These are phyloP conservation scores for Apeira syringaria DNA, from an alignment of 2,888 invertebrate genomes.

Conservation along the genomic window DNA sequence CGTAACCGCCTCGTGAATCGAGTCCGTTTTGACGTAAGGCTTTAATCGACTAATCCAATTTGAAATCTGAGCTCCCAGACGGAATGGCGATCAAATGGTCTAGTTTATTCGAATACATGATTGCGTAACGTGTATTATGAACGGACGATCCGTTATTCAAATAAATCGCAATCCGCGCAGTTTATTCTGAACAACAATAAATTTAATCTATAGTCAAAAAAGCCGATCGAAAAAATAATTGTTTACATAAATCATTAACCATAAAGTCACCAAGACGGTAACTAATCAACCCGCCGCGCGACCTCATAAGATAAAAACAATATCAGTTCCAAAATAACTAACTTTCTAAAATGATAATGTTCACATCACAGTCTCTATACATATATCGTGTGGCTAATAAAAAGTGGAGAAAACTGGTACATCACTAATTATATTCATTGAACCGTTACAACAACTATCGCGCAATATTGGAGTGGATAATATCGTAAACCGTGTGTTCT, in stretches of 20 bases:
- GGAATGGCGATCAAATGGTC: slow-evolving; percentile 11
- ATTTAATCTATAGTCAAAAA: background rate
- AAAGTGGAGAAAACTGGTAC: slow-evolving; percentile 44
- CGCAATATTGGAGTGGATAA: slow-evolving; percentile 39
- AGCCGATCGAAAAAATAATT: slow-evolving; percentile 5
- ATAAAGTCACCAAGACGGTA: slow-evolving; percentile 14
- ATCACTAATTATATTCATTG: slow-evolving; percentile 50
- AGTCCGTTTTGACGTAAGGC: slow-evolving; percentile 16
- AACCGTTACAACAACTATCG: slow-evolving; percentile 39
- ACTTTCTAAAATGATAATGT: slow-evolving; percentile 38
- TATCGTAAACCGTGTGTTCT: slow-evolving; percentile 23
- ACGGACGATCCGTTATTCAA: background rate
- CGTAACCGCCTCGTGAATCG: slow-evolving; percentile 8
- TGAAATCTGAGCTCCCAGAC: slow-evolving; percentile 13
- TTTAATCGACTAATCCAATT: slow-evolving; percentile 24
- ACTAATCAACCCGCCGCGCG: slow-evolving; percentile 22
- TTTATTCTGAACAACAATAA: slow-evolving; percentile 6
- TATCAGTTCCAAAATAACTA: slow-evolving; percentile 33
- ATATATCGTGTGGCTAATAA: slow-evolving; percentile 29
- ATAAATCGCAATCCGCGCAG: background rate
- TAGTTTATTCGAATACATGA: slow-evolving; percentile 5
- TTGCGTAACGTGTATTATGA: background rate
- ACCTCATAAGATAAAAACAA: slow-evolving; percentile 34
- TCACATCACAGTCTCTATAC: slow-evolving; percentile 30
- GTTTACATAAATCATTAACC: slow-evolving; percentile 18